Evolutionary conservation across 1,140 invertebrate species (phyloP).

Genomic region (Adoxophyes honmai): DNA sequence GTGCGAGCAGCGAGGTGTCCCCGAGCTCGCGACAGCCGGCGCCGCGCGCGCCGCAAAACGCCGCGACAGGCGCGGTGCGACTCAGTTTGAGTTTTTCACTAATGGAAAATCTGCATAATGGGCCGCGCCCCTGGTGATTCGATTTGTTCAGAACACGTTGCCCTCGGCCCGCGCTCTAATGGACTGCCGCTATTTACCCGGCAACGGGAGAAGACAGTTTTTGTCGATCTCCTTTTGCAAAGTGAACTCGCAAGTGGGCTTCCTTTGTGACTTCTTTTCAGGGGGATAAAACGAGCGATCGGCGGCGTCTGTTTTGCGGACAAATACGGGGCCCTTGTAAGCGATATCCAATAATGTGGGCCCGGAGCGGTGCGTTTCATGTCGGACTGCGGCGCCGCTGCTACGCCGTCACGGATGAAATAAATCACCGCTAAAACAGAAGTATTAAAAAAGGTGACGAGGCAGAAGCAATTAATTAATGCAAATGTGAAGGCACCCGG

Average conservation of each 20-base stretch:
- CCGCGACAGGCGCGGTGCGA: neutral
- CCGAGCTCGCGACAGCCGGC: constrained; percentile 10
- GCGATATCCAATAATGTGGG: constrained; percentile 52
- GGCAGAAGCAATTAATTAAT: constrained; percentile 34
- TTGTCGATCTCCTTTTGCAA: constrained; percentile 39
- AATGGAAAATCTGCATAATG: constrained; percentile 73
- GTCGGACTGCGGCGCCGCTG: constrained; percentile 32
- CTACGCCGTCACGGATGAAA: constrained; percentile 18
- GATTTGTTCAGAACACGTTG: constrained; percentile 59
- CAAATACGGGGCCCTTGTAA: constrained; percentile 48
- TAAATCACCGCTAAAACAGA: constrained; percentile 28
- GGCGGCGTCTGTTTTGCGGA: constrained; percentile 25
- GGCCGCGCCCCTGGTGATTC: constrained; percentile 51
- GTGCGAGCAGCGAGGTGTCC: neutral
- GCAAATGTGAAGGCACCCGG: constrained; percentile 16
- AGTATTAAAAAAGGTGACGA: constrained; percentile 42
- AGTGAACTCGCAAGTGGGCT: constrained; percentile 31
- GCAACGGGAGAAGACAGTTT: constrained; percentile 36
- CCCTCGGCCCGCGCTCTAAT: constrained; percentile 41
- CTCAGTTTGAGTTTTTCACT: constrained; percentile 48
- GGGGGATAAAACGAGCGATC: constrained; percentile 35
- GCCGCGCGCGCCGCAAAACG: constrained; percentile 5
- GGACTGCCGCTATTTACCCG: constrained; percentile 49
- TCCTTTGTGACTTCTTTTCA: constrained; percentile 41
- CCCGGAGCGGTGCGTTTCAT: constrained; percentile 27